Percentiles rank a stretch among this genome's conserved stretches.
Conservation (phyloP, 2,113 vertebrate genomes). For the Oxyura jamaicensis region DNA sequence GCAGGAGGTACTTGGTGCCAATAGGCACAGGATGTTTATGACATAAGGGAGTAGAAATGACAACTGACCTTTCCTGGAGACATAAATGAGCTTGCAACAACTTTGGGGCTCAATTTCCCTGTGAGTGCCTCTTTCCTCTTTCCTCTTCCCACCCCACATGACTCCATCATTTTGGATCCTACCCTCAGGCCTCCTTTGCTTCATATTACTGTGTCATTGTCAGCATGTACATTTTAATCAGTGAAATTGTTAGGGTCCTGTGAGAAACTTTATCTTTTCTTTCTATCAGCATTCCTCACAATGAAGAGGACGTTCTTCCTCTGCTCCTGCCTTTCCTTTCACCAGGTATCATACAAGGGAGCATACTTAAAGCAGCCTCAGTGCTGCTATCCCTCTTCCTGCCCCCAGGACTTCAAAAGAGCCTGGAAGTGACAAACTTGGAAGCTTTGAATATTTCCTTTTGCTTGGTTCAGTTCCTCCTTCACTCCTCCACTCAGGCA, state of each 20-base stretch:
- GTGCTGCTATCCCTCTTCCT: neutral
- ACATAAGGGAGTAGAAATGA: conserved; percentile 17
- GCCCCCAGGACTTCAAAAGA: neutral
- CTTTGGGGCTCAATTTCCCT: neutral
- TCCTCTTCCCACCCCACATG: neutral
- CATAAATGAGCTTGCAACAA: conserved; percentile 2
- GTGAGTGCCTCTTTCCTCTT: neutral
- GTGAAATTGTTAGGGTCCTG: neutral
- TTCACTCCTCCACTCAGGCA: neutral
- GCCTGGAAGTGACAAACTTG: neutral
- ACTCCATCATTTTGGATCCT: neutral
- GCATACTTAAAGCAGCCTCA: neutral
- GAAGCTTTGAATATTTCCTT: neutral
- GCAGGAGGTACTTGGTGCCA: conserved; percentile 29
- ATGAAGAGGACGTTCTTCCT: neutral
- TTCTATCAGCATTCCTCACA: neutral
- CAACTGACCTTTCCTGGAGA: conserved; percentile 45
- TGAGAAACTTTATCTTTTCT: neutral
- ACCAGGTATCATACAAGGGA: neutral
- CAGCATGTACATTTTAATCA: neutral
- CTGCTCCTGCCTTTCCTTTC: neutral
- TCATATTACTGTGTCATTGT: neutral
- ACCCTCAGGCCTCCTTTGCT: neutral
- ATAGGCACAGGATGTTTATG: conserved; percentile 7
- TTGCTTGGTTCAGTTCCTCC: neutral